Percentiles rank a stretch among this genome's conserved stretches.
Conservation (phyloP, 2,113 vertebrate species). For the Suricata suricatta region DNA sequence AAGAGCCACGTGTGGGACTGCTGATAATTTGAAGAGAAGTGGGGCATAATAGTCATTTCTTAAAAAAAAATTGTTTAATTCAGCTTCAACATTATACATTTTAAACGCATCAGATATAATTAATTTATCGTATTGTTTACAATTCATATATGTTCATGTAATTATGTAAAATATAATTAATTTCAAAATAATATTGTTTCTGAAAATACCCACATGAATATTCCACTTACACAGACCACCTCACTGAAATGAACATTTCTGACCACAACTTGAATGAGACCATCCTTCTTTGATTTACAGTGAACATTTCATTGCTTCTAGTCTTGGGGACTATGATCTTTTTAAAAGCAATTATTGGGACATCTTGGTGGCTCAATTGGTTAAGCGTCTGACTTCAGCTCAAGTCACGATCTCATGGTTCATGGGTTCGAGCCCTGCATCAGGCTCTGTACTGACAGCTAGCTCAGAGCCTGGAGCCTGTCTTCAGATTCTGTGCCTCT, state of each 20-base stretch:
- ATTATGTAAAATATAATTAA: background rate
- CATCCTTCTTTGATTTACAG: constrained; percentile 7
- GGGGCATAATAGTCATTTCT: background rate
- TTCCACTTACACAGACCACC: background rate
- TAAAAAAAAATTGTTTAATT: background rate
- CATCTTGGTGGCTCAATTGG: too few relatives aligned
- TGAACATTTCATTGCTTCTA: background rate
- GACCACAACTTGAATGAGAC: background rate
- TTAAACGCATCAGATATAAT: background rate
- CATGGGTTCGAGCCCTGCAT: too few relatives aligned
- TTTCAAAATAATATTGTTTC: constrained; percentile 24
- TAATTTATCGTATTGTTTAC: background rate
- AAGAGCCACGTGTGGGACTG: background rate
- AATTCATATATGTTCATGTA: background rate
- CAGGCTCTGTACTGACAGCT: too few relatives aligned
- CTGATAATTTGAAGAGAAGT: background rate
- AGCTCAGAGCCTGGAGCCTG: too few relatives aligned
- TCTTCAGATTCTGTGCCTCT: too few relatives aligned
- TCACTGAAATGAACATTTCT: constrained; percentile 28
- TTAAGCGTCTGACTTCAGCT: too few relatives aligned
- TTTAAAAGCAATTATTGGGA: background rate
- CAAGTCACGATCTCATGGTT: too few relatives aligned
- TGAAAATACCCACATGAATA: background rate
- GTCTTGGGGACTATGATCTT: background rate
- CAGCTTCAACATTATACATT: background rate